Evolutionary conservation across 2,888 invertebrate species (phyloP).

Genomic region (Lochmaea crataegi): DNA sequence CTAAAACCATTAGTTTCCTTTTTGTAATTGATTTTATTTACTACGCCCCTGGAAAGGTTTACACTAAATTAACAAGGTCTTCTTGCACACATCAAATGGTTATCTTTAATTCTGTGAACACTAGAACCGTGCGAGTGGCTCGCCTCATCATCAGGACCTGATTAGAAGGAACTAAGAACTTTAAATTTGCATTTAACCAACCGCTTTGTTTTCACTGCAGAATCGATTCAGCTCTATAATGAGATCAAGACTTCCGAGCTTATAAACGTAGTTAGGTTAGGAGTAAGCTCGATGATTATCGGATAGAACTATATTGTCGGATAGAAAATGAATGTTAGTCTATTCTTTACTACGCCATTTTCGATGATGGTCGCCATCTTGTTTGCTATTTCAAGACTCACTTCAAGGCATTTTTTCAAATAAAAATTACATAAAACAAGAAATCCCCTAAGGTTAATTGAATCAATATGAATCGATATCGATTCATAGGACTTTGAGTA

Average conservation of each 20-base stretch:
- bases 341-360: too few species aligned
- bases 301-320: too few species aligned
- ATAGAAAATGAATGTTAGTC: too few species aligned
- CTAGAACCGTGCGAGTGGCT: constrained; percentile 33
- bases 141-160: constrained; percentile 41
- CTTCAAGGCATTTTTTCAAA: too few species aligned
- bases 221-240: constrained; percentile 17
- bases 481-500: too few species aligned
- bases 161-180: constrained; percentile 48
- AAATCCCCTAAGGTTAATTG: too few species aligned
- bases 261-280: neutral
- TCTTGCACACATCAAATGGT: constrained; percentile 48
- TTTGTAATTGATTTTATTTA: neutral
- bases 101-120: constrained; percentile 45
- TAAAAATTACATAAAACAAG: too few species aligned
- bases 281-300: neutral
- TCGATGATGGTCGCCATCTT: too few species aligned
- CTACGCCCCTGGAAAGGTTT: neutral
- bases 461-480: too few species aligned
- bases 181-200: constrained; percentile 48
- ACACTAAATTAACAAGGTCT: constrained; percentile 51
- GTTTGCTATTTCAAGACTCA: too few species aligned
- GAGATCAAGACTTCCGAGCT: constrained; percentile 1
- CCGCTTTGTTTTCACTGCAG: constrained; percentile 34
- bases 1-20: too few species aligned